A percentile compares a stretch with the other conserved stretches of the same genome.
Conservation (phyloP, 2,113 vertebrate species). For the Atrichornis clamosus region DNA sequence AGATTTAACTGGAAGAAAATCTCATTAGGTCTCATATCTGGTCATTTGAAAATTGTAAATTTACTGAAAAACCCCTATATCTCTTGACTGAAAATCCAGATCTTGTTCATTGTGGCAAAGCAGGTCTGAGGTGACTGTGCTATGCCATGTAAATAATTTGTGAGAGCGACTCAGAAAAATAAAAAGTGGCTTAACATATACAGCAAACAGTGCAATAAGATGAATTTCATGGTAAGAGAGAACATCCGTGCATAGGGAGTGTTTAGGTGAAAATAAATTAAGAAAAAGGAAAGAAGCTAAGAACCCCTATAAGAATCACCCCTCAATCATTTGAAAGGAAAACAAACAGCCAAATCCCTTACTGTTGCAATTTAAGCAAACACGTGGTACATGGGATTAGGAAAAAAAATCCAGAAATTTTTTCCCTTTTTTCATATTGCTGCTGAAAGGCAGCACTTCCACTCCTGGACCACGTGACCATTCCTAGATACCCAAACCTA, state of each 20-base stretch:
- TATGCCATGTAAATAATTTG: neutral
- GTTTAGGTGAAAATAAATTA: neutral
- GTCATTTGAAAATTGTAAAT: neutral
- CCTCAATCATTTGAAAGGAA: neutral
- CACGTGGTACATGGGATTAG: neutral
- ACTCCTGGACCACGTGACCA: neutral
- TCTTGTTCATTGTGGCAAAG: neutral
- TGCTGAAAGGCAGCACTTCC: neutral
- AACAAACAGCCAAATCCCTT: neutral
- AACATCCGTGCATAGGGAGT: neutral
- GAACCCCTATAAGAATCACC: neutral
- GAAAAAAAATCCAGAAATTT: neutral
- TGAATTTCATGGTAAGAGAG: neutral
- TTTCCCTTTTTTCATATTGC: neutral
- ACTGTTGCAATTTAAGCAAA: neutral
- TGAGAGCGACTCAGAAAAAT: neutral
- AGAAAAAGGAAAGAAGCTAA: neutral
- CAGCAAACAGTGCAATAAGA: neutral
- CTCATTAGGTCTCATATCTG: neutral
- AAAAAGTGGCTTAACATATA: neutral
- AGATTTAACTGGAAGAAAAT: neutral
- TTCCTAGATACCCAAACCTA: neutral
- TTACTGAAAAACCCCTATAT: fast-evolving
- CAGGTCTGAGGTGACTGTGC: neutral
- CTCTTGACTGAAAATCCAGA: neutral